Evolutionary conservation across 2,888 invertebrate species (phyloP).

Genomic region (Eupeodes luniger): DNA sequence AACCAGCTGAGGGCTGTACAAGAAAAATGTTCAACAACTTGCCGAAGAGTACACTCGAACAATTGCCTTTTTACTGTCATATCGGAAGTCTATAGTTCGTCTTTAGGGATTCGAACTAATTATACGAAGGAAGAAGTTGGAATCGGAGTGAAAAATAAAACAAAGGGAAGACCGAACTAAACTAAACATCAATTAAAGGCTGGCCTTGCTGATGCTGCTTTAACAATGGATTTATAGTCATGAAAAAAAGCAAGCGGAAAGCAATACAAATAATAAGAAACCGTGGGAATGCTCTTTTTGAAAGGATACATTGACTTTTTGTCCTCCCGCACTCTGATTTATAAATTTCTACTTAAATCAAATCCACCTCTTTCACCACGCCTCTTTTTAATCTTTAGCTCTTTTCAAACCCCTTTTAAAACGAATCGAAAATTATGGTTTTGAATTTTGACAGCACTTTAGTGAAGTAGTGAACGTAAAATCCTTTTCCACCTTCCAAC

Average conservation of each 20-base stretch:
- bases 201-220: neutral
- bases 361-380: neutral
- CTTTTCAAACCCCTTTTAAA: slow-evolving; percentile 28
- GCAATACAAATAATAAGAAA: slow-evolving; percentile 43
- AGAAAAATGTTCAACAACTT: slow-evolving; percentile 49
- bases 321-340: neutral
- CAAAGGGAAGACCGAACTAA: neutral
- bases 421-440: slow-evolving; percentile 56
- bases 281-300: slow-evolving; percentile 29
- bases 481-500: slow-evolving; percentile 33
- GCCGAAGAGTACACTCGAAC: neutral
- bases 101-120: slow-evolving; percentile 20
- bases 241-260: neutral
- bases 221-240: slow-evolving; percentile 30
- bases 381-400: slow-evolving; percentile 12
- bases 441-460: slow-evolving; percentile 28
- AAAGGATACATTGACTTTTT: slow-evolving; percentile 15
- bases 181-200: neutral
- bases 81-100: neutral
- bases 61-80: neutral
- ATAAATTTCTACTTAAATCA: slow-evolving; percentile 15
- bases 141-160: neutral
- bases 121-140: neutral
- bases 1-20: slow-evolving; percentile 36
- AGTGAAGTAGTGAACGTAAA: slow-evolving; percentile 8